These are phyloP conservation scores for Nomada lathburiana DNA, from an alignment of 2,888 invertebrate genomes.

Conservation along the genomic window DNA sequence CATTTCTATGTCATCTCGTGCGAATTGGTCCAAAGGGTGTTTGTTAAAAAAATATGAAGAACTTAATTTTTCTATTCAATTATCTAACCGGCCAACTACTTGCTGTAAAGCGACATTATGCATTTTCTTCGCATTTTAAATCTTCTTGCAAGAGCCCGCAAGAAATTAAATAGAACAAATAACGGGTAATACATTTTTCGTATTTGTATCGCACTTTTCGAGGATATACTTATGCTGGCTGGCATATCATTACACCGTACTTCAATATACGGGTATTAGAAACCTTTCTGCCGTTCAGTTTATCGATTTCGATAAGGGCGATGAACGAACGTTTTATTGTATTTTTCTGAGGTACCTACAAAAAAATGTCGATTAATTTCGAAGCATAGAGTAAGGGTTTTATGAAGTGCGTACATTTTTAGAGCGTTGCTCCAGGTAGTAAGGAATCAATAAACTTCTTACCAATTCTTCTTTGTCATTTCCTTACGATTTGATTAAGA, in stretches of 20 bases:
- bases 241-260: background rate
- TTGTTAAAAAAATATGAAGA: slow-evolving; percentile 53
- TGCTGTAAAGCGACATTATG: slow-evolving; percentile 17
- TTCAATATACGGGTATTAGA: background rate
- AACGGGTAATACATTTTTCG: background rate
- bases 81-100: slow-evolving; percentile 13
- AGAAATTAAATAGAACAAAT: background rate
- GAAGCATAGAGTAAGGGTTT: background rate
- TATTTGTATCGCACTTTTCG: background rate
- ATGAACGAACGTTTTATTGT: background rate
- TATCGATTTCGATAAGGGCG: background rate
- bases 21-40: slow-evolving; percentile 72
- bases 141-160: background rate
- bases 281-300: background rate
- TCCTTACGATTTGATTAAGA: background rate
- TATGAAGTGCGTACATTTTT: background rate
- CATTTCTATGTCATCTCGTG: slow-evolving; percentile 71
- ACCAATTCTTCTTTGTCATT: background rate
- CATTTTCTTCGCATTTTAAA: background rate
- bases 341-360: background rate
- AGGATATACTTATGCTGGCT: background rate
- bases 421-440: background rate
- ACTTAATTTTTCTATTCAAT: background rate
- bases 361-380: background rate
- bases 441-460: background rate